A percentile compares a stretch with the other conserved stretches of the same genome.
Conservation (phyloP, 2,113 vertebrate genomes). For the Nematolebias whitei region DNA sequence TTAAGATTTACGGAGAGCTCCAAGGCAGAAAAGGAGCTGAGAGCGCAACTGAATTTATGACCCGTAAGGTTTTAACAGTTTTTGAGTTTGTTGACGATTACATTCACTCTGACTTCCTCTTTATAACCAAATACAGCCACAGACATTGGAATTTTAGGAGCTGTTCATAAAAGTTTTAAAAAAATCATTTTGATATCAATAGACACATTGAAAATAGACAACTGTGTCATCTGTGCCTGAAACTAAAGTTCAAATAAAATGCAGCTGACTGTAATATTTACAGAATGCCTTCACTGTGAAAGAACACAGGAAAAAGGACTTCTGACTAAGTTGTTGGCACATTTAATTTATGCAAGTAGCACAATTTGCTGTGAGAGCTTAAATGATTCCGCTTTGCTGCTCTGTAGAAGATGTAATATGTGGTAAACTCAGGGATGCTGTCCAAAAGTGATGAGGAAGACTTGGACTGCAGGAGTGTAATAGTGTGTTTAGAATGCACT, state of each 20-base stretch:
- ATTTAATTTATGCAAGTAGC: background rate
- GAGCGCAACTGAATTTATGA: conserved; percentile 66
- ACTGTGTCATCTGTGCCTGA: background rate
- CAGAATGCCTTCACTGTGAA: background rate
- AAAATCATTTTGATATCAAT: background rate
- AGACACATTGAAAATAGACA: background rate
- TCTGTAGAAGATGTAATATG: conserved; percentile 27
- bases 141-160: background rate
- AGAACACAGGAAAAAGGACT: conserved; percentile 4
- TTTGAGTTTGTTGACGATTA: background rate
- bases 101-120: background rate
- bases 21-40: conserved; percentile 60
- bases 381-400: conserved; percentile 21
- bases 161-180: too few species aligned
- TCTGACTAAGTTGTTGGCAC: conserved; percentile 23
- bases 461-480: background rate
- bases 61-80: conserved; percentile 63
- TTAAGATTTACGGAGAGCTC: conserved; percentile 70
- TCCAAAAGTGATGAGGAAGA: background rate
- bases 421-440: conserved; percentile 13
- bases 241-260: conserved; percentile 8
- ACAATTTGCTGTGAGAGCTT: conserved; percentile 23
- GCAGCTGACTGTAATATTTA: background rate
- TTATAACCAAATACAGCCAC: background rate
- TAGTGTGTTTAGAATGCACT: background rate